Base-by-base conservation (phyloP, 2,888 invertebrate species). In the Trachelus iudaicus region DNA sequence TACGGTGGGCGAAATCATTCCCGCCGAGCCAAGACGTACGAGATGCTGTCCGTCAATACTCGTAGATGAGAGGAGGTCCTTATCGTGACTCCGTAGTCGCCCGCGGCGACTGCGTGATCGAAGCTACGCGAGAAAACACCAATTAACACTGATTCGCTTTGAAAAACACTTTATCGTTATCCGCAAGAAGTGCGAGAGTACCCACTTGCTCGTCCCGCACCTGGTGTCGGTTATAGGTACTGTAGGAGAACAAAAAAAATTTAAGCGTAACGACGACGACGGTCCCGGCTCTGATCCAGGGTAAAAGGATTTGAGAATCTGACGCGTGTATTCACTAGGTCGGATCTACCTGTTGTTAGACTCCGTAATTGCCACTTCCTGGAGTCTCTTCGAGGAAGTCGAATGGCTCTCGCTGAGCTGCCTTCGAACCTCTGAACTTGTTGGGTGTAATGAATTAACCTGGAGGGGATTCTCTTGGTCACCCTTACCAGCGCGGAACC, bases 101-200 rank as follows among this genome's bases (percentile, higher is more conserved):
- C 13, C 31, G 12, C 71, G 56, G 15, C 56, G 73, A 77, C 74
- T 74, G 31, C 71, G 31, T 77, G 81, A 80, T 82, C 73, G 77
- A 79, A 69, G 75, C 79, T 79, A 76, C 79, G 79, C 83, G 84
- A 85, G 88, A 88, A 89, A 88, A 88, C 88, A 89, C 83, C 81
- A 84, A 87, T 83, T 84, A 87, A 84, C 85, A 80, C 83, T 84
- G 85, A 87, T 86, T 87, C 83, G 80, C 80, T 81, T 78, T 81
- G 85, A 87, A 87, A 87, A 86, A 83, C 84, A 85, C 79, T 77
- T 84, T 86, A 86, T 87, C 87, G 83, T 80, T 79, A 84, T 85
- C 84, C 83, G 79, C 79, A 84, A 85, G 84, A 82, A 37, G 37
- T 56, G 78, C 73, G 30, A 34, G 40, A 31, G 40, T 31, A 74